Percentiles rank a stretch among this genome's conserved stretches.
Evolutionary conservation across 2,888 invertebrate species (phyloP).

Genomic region (Agelastica alni): DNA sequence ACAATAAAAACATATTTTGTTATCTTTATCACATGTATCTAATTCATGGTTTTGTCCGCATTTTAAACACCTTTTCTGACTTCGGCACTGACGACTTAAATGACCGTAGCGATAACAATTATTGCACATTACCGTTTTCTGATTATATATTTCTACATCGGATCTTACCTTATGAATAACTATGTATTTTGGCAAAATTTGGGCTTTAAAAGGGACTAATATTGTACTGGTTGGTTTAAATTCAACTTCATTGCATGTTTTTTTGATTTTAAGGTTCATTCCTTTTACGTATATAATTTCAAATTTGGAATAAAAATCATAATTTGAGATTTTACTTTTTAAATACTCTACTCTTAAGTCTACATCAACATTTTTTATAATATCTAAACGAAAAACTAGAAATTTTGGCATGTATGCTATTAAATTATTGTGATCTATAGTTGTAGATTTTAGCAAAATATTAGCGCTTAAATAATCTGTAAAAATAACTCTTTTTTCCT

Average conservation of each 20-base stretch:
- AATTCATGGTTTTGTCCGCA: neutral
- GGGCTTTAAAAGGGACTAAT: no score
- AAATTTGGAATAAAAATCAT: conserved; percentile 1
- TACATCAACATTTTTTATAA: neutral
- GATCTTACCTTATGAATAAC: no score
- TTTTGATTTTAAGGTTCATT: neutral
- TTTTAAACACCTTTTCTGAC: neutral
- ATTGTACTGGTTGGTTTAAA: conserved; percentile 1
- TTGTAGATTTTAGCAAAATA: neutral
- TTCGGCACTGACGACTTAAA: no score
- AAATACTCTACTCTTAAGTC: neutral
- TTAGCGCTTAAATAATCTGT: neutral
- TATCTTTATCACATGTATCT: no score
- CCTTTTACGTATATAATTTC: neutral
- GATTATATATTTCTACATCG: no score
- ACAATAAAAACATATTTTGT: no score
- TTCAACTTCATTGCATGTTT: neutral
- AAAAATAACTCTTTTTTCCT: conserved; percentile 4
- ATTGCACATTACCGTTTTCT: no score
- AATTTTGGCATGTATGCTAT: conserved; percentile 7
- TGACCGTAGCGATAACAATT: no score
- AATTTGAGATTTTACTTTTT: conserved; percentile 1
- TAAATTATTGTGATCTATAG: neutral
- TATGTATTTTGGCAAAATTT: no score
- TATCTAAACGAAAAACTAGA: conserved; percentile 4